phyloP scores from a whole-genome alignment of 2,113 vertebrate species.

The Malurus elegans region DNA sequence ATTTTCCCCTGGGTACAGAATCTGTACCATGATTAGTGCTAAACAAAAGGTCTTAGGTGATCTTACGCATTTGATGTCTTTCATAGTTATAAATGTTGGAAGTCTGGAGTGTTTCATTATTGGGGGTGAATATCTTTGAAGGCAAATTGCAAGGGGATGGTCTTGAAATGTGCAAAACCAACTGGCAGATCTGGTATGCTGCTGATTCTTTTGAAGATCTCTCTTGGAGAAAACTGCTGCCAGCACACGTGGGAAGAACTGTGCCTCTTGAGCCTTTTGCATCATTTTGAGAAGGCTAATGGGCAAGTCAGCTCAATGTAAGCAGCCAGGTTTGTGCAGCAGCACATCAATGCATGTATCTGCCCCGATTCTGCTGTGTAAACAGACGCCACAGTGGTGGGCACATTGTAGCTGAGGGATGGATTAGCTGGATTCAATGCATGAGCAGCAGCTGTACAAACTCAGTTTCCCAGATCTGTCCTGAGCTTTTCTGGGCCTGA shows the following conservation, averaged over 20 bases:
- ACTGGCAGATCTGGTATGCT: neutral
- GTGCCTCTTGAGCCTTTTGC: neutral
- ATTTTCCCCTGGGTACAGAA: neutral
- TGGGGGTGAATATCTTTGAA: neutral
- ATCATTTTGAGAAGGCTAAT: neutral
- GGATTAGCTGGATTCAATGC: neutral
- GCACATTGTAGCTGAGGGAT: neutral
- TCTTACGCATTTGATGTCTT: neutral
- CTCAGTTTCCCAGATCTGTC: neutral
- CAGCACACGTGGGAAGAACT: neutral
- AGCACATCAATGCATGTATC: neutral
- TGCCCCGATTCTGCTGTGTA: neutral
- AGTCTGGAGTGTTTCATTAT: neutral
- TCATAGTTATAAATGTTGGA: neutral
- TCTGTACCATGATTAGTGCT: neutral
- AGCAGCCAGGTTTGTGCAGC: neutral
- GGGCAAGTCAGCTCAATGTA: neutral
- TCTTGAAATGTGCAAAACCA: neutral
- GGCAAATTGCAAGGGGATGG: neutral
- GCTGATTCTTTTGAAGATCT: neutral
- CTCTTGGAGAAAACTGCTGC: neutral
- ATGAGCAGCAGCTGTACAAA: neutral
- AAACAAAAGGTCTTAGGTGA: neutral
- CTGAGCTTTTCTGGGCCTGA: neutral
- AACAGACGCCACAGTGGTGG: neutral